Conservation (phyloP, 2,888 invertebrate genomes). For the Phorcus lineatus region DNA sequence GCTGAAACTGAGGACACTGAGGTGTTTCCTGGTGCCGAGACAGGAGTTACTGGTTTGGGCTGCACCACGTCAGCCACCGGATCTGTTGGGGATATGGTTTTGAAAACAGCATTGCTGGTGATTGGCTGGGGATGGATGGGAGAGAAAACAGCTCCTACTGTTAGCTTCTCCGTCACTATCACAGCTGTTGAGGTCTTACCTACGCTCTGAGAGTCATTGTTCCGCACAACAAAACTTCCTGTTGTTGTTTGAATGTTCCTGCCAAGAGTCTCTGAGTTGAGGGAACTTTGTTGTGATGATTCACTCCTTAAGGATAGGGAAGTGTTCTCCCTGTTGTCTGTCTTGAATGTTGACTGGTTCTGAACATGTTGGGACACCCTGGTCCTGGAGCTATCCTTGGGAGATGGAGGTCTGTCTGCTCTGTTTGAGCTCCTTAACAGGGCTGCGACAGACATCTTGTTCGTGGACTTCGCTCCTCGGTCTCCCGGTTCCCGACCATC, state of each 20-base stretch:
- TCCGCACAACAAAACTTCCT: background rate
- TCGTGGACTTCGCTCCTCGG: background rate
- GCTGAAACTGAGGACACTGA: background rate
- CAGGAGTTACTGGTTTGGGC: conserved; percentile 20
- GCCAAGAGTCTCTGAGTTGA: background rate
- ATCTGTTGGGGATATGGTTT: background rate
- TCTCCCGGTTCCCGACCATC: background rate
- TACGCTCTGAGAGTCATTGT: background rate
- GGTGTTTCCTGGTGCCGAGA: background rate
- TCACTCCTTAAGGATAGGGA: background rate
- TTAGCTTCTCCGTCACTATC: conserved; percentile 59
- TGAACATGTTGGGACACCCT: background rate
- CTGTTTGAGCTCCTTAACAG: background rate
- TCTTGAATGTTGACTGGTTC: background rate
- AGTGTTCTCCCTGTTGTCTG: background rate
- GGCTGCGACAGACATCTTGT: background rate
- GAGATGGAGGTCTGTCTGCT: background rate
- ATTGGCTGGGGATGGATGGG: conserved; percentile 69
- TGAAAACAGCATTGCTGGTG: conserved; percentile 40
- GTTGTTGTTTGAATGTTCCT: background rate
- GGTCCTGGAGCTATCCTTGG: background rate
- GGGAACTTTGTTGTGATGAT: background rate
- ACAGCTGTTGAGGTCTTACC: conserved; percentile 17
- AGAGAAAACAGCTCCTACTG: conserved; percentile 58
- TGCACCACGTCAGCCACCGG: background rate